phyloP scores from a whole-genome alignment of 2,888 invertebrate species.

The Dichetophora obliterata region DNA sequence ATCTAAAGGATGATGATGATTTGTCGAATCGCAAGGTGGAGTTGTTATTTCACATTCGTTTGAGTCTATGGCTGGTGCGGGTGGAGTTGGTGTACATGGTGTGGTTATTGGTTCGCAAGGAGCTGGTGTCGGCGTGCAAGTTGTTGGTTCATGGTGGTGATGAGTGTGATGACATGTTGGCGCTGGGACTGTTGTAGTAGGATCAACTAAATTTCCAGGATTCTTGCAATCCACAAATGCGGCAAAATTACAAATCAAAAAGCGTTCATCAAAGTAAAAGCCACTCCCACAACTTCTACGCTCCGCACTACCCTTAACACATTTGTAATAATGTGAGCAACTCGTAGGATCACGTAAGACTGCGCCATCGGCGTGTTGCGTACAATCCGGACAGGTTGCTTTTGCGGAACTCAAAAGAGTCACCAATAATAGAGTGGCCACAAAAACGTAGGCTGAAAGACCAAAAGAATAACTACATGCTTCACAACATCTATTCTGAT shows the following conservation, averaged over 20 bases:
- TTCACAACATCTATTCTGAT: neutral
- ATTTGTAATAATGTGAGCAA: slow-evolving; percentile 29
- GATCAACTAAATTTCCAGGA: neutral
- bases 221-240: slow-evolving; percentile 13
- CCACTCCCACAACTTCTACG: slow-evolving; percentile 24
- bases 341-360: slow-evolving; percentile 20
- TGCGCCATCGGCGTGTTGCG: slow-evolving; percentile 17
- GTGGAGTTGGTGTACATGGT: neutral
- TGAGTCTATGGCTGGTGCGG: neutral
- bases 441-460: neutral
- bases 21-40: neutral
- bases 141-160: neutral
- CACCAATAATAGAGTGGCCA: neutral
- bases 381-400: slow-evolving; percentile 30
- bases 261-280: slow-evolving; percentile 21
- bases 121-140: neutral
- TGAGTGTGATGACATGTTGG: neutral
- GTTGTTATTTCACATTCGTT: neutral
- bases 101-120: too few relatives aligned
- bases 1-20: too few relatives aligned
- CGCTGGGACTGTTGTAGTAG: neutral
- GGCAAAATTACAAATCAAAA: slow-evolving; percentile 23
- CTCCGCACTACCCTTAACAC: slow-evolving; percentile 22
- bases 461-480: neutral
- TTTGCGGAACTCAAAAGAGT: neutral